Base-by-base conservation (phyloP, 2,888 invertebrate genomes). In the Heliconius aoede region DNA sequence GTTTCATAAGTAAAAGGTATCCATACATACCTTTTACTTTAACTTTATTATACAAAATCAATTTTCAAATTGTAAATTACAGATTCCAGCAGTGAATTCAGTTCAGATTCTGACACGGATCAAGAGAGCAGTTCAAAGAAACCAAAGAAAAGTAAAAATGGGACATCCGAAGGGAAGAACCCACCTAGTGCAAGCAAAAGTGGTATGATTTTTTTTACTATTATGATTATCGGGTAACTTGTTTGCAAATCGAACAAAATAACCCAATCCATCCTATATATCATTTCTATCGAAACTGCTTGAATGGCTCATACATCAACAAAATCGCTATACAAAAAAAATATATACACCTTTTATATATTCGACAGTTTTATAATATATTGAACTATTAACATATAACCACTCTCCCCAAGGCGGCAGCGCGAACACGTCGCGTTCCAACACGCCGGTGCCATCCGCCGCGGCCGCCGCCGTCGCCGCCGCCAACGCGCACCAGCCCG, bases 101-200 rank as follows among this genome's bases (percentile, higher is more conserved):
- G 97, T 87, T 96, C 96, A 0, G 97, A 97, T 86, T 97, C 97
- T 0, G 97, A 97, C 84, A 94, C 95, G n/a, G 96, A 97, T 78
- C 88, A 90, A 0, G 94, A 94, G 82, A 82, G 77, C 78, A 93
- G 93, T 81, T 95, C 95, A 24, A 95, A 95, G 86, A 93, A 95
- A 62, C 85, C 91, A 55, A 93, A 95, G 86, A 92, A 92, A 80
- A 80, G 82, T 71, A 90, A 89, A 82, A 85, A 83, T 67, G 82
- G 81, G 15, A 82, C 81, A 18, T 80, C 79, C 36, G 82, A 84
- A 0, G 86, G 88, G 4, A 88, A 89, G 78, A 86, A 83, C 0
- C 55, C 67, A 18, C 76, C 86, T 0, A 81, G 83, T 62, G 79
- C 85, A 9, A 74, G 77, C 68, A 24, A 69, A 30, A 61, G 40